Base-by-base conservation (phyloP, 2,113 vertebrate species). In the Gopherus flavomarginatus region DNA sequence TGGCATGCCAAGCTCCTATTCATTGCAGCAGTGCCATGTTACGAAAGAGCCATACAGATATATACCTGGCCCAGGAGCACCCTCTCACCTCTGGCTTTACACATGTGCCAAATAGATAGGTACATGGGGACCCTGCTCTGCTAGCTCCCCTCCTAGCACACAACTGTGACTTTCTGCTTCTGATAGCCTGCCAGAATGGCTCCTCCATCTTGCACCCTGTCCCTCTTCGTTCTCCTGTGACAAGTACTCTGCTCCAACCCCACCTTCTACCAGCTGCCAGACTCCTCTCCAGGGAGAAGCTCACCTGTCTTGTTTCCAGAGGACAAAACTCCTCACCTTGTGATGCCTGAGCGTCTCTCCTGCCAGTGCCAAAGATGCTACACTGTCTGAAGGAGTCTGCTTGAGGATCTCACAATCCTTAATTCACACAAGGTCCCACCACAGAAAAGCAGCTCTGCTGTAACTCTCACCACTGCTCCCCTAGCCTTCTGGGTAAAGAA, bases 181-280 rank as follows among this genome's bases (percentile, higher is more conserved):
- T 54, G 26, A 47, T 44, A 5, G 27, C n/a, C 82, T 89, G 35
- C 21, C 85, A 50, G 65, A 10, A 6, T 65, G 85, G 69, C 77
- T 93, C 14, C 75, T 90, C 83, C 49, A 50, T 50, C 19, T 0
- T 0, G 38, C 16, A 19, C 11, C 4, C 35, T 24, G 4, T 1
- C 54, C 26, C 8, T 4, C 56, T 90, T 79, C 35, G 69, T 65
- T 86, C 4, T 62, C 49, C 57, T 62, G 82, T 5, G 90, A 78
- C 27, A 83, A 92, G 49, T 5, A 22, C 90, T 80, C 16, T 0
- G 2, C 9, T 69, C 72, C 10, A 19, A 2, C 22, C 22, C 53
- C 1, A 0, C 47, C 3, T 47, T 24, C 27, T 38, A 65, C 49
- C n/a, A 65, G 1, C 53, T 79, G 53, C 2, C 0, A 0, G n/a